Evolutionary conservation across 2,113 vertebrate species (phyloP), one percentile per base, ranked within the genome.

Genomic region (Melanostigma gelatinosum): DNA sequence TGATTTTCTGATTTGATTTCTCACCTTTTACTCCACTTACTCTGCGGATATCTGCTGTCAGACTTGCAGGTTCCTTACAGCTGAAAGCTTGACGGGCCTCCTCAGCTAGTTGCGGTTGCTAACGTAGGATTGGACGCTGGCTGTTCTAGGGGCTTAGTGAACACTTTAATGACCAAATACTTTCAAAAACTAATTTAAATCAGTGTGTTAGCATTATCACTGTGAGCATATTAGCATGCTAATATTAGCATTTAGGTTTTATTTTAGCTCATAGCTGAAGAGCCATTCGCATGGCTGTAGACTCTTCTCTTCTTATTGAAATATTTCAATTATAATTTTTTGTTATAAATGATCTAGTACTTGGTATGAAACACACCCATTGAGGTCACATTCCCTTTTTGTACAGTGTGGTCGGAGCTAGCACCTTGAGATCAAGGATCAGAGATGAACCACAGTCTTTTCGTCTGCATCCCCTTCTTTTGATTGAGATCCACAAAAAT

Each of bases 401-500:
- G 79, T 66, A 46, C 64, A 57, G 12, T 57, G 60, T 52, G 83
- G 90, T 87, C 58, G 55, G 83, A 82, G 71, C 70, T 76, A 80
- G 79, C 85, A 93, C 86, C 91, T 92, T 91, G 82, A 87, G 90
- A 86, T 24, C 68, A 60, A 44, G 70, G 86, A 92, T 93, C 89
- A 91, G 88, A 92, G 77, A 84, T 75, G 44, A 90, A 92, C 93
- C 90, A 82, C 90, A 92, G 88, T 87, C 89, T 85, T 52, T 77
- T 82, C 1, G 85, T 93, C 88, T 89, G 73, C 83, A 87, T 81
- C 80, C 88, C 58, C 9, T 57, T 84, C 50, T 84, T 89, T 85
- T 82, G 66, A 89, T 83, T 42, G 63, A 86, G 72, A 72, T 80
- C 92, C 91, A 88, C 91, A 93, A 93, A 92, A 91, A 94, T 94